Evolutionary conservation across 2,888 invertebrate genomes (phyloP).

Genomic region (Ormia ochracea): DNA sequence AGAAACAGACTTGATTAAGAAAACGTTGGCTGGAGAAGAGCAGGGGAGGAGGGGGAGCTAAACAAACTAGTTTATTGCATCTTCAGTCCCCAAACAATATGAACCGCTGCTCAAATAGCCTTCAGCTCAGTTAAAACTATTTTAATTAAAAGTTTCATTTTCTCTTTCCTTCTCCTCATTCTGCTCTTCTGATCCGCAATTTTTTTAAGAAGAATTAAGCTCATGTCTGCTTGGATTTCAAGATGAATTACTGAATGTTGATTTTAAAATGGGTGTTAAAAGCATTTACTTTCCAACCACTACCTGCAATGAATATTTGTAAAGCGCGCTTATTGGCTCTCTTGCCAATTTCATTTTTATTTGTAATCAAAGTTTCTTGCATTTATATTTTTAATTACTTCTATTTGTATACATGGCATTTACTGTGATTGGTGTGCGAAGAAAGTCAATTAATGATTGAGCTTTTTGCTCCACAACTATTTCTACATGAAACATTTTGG

Average conservation of each 20-base stretch:
- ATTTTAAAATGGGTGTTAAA: constrained; percentile 33
- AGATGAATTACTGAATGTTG: not conserved
- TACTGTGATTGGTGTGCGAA: constrained; percentile 20
- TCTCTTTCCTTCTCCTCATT: not conserved
- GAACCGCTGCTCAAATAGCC: not conserved
- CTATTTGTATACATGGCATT: constrained; percentile 22
- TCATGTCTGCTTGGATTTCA: not conserved
- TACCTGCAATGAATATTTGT: constrained; percentile 22
- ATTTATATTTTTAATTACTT: constrained; percentile 38
- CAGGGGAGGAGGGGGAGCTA: not conserved
- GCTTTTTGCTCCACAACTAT: not conserved
- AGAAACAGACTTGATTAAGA: not conserved
- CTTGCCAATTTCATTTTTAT: not conserved
- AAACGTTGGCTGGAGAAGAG: not conserved
- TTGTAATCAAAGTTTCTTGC: not conserved
- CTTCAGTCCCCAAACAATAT: not conserved
- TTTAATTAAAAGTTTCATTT: constrained; percentile 33
- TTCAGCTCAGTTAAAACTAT: constrained; percentile 1
- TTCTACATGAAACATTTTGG: not conserved
- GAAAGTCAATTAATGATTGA: constrained; percentile 20
- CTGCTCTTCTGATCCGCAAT: not conserved
- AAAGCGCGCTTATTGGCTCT: constrained; percentile 5
- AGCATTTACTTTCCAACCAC: constrained; percentile 23
- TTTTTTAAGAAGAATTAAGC: not conserved
- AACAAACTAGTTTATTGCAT: constrained; percentile 1